A percentile compares a stretch with the other conserved stretches of the same genome.
These are phyloP conservation scores for Heliangelus exortis DNA, from an alignment of 2,797 vertebrate species.

Conservation along the genomic window DNA sequence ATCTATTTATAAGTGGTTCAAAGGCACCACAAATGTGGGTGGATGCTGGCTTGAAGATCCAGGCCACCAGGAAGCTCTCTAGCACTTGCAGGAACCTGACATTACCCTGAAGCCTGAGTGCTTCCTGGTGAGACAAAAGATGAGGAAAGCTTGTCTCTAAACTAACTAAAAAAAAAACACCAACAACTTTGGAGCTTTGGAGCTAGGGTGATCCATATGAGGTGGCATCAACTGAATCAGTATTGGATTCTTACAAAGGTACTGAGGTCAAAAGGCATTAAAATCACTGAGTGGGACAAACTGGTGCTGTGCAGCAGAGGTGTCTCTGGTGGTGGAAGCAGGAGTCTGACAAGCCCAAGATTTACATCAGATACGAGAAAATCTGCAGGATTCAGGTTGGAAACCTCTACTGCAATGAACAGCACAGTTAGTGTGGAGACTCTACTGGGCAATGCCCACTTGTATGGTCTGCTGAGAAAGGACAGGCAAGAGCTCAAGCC, in stretches of 20 bases:
- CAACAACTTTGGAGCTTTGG: background rate
- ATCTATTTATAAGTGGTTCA: constrained; percentile 47
- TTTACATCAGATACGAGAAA: background rate
- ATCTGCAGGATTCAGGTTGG: background rate
- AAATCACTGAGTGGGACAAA: background rate
- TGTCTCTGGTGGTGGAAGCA: background rate
- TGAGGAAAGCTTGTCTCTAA: background rate
- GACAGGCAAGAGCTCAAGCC: background rate
- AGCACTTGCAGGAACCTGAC: background rate
- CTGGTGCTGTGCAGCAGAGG: background rate
- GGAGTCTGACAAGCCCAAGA: background rate
- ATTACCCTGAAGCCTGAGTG: accelerated
- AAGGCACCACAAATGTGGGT: background rate
- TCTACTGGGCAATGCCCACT: background rate
- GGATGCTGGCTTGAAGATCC: constrained; percentile 1
- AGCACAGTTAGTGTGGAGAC: accelerated
- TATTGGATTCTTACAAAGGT: background rate
- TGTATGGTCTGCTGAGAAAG: accelerated
- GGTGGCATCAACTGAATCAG: background rate
- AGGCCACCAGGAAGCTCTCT: constrained; percentile 12
- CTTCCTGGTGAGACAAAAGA: background rate
- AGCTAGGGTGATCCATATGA: background rate
- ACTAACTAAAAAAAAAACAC: background rate
- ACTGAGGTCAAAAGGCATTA: background rate
- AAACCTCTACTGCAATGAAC: background rate